Conservation (phyloP, 2,797 vertebrate genomes). For the Spondyliosoma cantharus region DNA sequence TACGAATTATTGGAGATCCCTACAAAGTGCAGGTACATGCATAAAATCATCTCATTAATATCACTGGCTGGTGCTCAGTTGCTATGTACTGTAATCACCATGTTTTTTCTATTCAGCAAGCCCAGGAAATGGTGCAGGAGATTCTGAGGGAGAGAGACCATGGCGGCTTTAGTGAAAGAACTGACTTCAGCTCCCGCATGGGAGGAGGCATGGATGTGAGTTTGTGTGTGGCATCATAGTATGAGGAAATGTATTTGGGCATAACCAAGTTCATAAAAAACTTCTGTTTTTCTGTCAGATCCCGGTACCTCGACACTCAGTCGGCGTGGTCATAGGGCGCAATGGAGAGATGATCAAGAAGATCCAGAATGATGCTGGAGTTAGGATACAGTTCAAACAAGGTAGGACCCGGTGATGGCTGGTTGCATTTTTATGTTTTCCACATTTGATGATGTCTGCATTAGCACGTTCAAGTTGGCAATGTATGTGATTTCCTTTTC, state of each 20-base stretch:
- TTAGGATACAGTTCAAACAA: conserved; percentile 94
- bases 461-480: not conserved
- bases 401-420: conserved; percentile 71
- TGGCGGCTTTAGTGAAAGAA: conserved; percentile 87
- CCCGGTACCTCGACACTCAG: conserved; percentile 91
- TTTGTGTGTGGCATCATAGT: conserved; percentile 15
- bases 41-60: not conserved
- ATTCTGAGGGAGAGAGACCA: conserved; percentile 91
- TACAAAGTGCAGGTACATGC: conserved; percentile 90
- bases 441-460: not conserved
- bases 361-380: conserved; percentile 93
- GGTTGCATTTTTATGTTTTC: not conserved
- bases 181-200: conserved; percentile 87
- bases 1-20: conserved; percentile 92
- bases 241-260: not conserved
- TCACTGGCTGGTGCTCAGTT: not conserved
- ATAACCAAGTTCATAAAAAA: not conserved
- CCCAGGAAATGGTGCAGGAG: conserved; percentile 93
- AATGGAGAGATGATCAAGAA: conserved; percentile 95
- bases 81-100: not conserved
- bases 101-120: conserved; percentile 83
- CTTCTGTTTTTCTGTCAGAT: conserved; percentile 77
- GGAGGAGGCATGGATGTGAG: conserved; percentile 84
- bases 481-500: not conserved
- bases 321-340: conserved; percentile 92